These are phyloP conservation scores for Chloroclystis v-ata DNA, from an alignment of 2,888 invertebrate genomes.

Conservation along the genomic window DNA sequence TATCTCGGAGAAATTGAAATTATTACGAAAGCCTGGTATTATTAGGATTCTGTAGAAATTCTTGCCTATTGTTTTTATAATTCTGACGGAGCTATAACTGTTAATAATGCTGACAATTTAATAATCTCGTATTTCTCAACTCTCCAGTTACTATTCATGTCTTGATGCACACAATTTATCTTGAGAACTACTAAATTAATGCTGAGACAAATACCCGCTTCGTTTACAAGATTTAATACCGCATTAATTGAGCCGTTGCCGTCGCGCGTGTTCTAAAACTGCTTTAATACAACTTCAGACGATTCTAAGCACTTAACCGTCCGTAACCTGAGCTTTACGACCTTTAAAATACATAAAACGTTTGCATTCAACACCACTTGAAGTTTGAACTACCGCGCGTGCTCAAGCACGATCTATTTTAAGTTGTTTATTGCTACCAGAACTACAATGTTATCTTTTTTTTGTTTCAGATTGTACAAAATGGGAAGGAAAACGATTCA, in stretches of 20 bases:
- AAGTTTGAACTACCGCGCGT: conserved; percentile 36
- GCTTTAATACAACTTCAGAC: conserved; percentile 32
- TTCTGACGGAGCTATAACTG: not conserved
- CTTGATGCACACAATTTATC: conserved; percentile 5
- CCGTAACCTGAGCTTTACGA: conserved; percentile 42
- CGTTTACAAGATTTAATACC: conserved; percentile 17
- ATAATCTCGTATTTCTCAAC: not conserved
- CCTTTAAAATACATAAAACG: conserved; percentile 48
- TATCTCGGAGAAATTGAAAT: conserved; percentile 15
- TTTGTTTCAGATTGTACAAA: conserved; percentile 62
- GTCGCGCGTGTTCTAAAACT: conserved; percentile 26
- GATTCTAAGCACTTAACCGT: conserved; percentile 32
- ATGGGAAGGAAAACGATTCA: conserved; percentile 53
- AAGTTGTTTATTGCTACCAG: conserved; percentile 24
- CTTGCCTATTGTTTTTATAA: not conserved
- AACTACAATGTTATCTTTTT: conserved; percentile 22
- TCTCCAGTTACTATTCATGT: not conserved
- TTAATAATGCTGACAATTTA: not conserved
- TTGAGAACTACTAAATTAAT: conserved; percentile 11
- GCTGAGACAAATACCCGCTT: conserved; percentile 13
- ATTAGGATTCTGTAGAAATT: not conserved
- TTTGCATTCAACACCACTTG: conserved; percentile 46
- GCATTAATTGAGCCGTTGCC: conserved; percentile 24
- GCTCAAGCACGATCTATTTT: conserved; percentile 43
- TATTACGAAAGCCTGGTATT: conserved; percentile 4